Base-by-base conservation (phyloP, 2,113 vertebrate species). In the Sebastes fasciatus region DNA sequence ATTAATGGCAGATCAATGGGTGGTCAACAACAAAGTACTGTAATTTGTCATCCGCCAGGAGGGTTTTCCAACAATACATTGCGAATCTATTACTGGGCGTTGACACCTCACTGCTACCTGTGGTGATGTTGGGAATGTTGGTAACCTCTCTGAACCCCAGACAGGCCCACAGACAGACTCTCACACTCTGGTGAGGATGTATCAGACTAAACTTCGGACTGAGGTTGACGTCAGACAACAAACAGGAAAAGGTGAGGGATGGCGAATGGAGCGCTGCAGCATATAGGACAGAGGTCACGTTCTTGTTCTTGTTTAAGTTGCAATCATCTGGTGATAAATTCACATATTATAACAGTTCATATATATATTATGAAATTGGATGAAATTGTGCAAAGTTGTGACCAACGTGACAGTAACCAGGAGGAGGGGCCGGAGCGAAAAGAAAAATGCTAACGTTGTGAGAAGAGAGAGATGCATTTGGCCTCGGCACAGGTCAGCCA, bases 401-500 rank as follows among this genome's bases (percentile, higher is more conserved):
- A 71, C 13, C 17, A 21, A 61, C 64, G 51, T 19, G 10, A 40
- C 11, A 60, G 46, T 70, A 46, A 60, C 45, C n/a, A 23, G n/a
- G 45, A 57, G 23, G 49, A 78, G 3, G 46, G 58, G n/a, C 17
- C 23, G 45, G 43, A 16, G 63, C 11, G 34, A 26, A 40, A 12
- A 19, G 42, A 5, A 63, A 80, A 63, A 79, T 40, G 71, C 43
- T 78, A 19, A 26, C 69, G 54, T 68, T 87, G 40, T 52, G 70
- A 72, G 71, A 34, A 34, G 54, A 62, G 66, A 84, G 73, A 58
- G 86, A 88, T 80, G 63, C 66, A 78, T 88, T 86, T 80, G 87
- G 79, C 80, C 87, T 83, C n/a, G 60, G 68, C 71, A 88, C 79
- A 83, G 86, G 80, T 91, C 86, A 88, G 82, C 87, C 75, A 86